phyloP scores from a whole-genome alignment of 1,140 invertebrate genomes.

The Solenopsis invicta region DNA sequence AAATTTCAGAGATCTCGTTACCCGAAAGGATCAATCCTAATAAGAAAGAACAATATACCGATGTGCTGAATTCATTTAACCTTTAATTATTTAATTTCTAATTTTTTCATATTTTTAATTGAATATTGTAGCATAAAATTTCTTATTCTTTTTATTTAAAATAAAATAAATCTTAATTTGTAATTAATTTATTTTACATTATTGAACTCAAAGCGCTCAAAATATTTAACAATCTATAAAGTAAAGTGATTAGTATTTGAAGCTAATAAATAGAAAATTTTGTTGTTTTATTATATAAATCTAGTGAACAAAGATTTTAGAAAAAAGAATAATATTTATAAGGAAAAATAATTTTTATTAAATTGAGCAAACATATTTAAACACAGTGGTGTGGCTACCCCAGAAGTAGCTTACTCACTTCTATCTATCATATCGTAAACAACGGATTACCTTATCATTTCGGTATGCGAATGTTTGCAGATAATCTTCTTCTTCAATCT shows the following conservation, averaged over 20 bases:
- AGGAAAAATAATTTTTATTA: neutral
- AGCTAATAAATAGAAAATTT: neutral
- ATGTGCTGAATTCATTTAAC: neutral
- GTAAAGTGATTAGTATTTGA: neutral
- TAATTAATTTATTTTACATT: neutral
- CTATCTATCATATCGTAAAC: neutral
- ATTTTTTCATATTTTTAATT: neutral
- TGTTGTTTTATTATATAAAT: neutral
- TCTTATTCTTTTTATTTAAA: neutral
- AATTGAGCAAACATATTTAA: conserved; percentile 1
- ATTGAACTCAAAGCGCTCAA: neutral
- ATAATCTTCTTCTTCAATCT: neutral
- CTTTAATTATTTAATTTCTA: neutral
- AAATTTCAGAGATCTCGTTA: conserved; percentile 91
- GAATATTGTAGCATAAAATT: neutral
- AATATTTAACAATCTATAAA: neutral
- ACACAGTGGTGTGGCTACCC: neutral
- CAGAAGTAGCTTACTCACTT: neutral
- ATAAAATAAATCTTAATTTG: neutral
- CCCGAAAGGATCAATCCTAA: conserved; percentile 90
- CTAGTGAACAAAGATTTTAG: neutral
- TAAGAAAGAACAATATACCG: neutral
- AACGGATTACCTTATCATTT: conserved; percentile 38
- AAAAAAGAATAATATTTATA: neutral
- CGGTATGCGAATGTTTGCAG: neutral